Conservation (phyloP, 2,888 invertebrate genomes). For the Gryllus longicercus region DNA sequence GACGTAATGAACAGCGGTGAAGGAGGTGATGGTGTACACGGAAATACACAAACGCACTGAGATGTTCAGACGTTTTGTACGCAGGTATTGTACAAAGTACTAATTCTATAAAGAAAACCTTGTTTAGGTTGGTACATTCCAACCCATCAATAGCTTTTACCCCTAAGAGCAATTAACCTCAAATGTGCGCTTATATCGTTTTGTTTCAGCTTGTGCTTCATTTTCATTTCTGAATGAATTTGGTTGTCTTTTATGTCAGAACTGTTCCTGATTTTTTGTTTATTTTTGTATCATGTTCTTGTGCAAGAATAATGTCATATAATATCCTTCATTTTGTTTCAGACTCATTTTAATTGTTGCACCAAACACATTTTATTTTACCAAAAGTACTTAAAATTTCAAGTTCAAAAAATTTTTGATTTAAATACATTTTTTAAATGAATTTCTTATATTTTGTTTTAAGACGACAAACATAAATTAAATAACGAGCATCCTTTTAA, state of each 20-base stretch:
- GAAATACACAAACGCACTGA: too few species aligned
- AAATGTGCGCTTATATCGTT: background rate
- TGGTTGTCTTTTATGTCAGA: background rate
- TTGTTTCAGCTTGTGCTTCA: constrained; percentile 17
- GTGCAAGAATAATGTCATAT: too few species aligned
- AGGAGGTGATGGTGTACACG: too few species aligned
- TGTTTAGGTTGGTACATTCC: background rate
- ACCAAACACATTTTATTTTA: background rate
- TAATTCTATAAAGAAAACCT: background rate
- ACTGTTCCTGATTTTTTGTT: too few species aligned
- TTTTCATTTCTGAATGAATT: background rate
- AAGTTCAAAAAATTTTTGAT: background rate
- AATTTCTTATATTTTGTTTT: too few species aligned
- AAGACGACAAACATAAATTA: too few species aligned
- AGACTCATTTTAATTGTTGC: background rate
- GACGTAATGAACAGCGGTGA: too few species aligned
- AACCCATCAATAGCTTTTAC: background rate
- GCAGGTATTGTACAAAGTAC: constrained; percentile 5
- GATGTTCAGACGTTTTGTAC: too few species aligned
- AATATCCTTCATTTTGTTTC: background rate
- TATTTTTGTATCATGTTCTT: too few species aligned
- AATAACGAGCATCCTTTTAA: too few species aligned
- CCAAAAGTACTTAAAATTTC: background rate
- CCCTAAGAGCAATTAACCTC: background rate
- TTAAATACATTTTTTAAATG: background rate